Evolutionary conservation across 2,888 invertebrate species (phyloP).

Genomic region (Nemotelus nigrinus): DNA sequence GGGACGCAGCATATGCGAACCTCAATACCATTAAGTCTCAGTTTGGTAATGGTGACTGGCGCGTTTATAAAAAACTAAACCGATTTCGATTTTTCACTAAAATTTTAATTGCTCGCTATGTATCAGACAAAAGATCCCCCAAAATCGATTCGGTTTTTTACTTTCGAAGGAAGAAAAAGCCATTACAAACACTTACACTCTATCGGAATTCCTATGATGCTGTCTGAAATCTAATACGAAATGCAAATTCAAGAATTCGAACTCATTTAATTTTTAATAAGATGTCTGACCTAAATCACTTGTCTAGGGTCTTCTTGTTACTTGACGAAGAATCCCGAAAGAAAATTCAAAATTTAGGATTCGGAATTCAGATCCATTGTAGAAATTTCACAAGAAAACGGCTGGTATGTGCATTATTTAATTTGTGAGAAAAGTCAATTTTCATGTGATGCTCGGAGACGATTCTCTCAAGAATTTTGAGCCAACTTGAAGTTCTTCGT

Average conservation of each 20-base stretch:
- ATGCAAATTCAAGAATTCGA: constrained; percentile 28
- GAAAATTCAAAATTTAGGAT: not conserved
- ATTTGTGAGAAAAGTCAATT: constrained; percentile 45
- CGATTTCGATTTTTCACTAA: too few relatives aligned
- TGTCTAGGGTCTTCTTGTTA: constrained; percentile 6
- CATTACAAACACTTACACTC: not conserved
- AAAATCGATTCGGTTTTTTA: not conserved
- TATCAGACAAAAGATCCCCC: too few relatives aligned
- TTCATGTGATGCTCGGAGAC: constrained; percentile 37
- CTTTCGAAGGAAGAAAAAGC: not conserved
- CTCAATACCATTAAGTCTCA: too few relatives aligned
- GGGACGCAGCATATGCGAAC: too few relatives aligned
- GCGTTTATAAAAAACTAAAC: too few relatives aligned
- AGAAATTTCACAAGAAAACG: constrained; percentile 7
- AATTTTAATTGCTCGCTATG: too few relatives aligned
- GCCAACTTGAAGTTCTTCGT: not conserved
- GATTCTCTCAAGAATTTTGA: constrained; percentile 34
- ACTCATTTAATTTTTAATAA: constrained; percentile 35
- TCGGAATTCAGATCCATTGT: too few relatives aligned
- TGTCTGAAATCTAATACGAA: constrained; percentile 12
- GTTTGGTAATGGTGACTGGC: too few relatives aligned
- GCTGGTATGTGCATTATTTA: constrained; percentile 43
- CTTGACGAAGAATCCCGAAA: constrained; percentile 11
- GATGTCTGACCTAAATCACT: constrained; percentile 40
- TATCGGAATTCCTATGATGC: constrained; percentile 12